Evolutionary conservation across 2,797 vertebrate genomes (phyloP), one percentile per base, ranked within the genome.

Genomic region (Salmo trutta): DNA sequence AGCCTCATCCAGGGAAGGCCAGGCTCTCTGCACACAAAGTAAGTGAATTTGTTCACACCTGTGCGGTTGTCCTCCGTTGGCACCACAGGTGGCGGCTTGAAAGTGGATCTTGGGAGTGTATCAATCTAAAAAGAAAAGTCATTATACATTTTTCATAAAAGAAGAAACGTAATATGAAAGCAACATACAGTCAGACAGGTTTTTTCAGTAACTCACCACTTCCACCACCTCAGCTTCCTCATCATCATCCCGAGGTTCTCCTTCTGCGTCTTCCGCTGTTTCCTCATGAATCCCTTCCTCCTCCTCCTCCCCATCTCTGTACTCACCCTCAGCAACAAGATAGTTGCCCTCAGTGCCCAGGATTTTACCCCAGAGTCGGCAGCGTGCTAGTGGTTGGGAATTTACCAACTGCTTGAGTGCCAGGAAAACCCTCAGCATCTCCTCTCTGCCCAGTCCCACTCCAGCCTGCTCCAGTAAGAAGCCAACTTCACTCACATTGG

Each of bases 331-430:
- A 31, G 97, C 97, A 71, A 99, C 81, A 69, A 99, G 90, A 27
- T 99, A 99, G 91, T 93, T 97, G 84, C 87, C 93, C 77, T 95
- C 90, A 15, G 88, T 90, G 19, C 97, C 98, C 72, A 99, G 79
- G 75, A 99, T 95, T 88, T 98, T 98, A 1, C 98, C 98, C 98
- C 98, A 99, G 82, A 99, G 94, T 65, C 96, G 93, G 80, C 97
- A 99, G 62, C 54, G 93, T 71, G 93, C 93, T 76, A 98, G 88
- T 15, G 89, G 91, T 52, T 95, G 93, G 0, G 85, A 87, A 59
- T 91, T 93, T 31, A 94, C 88, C 5, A 99, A 93, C 31, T 96
- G 95, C 78, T 96, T 97, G 70, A 99, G 92, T 5, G 96, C 95
- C 36, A 99, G 95, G 81, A 96, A 93, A 85, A 98, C 84, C 65